A percentile compares a stretch with the other conserved stretches of the same genome.
Evolutionary conservation across 2,888 invertebrate species (phyloP).

Genomic region (Scrobipalpa atriplicella): DNA sequence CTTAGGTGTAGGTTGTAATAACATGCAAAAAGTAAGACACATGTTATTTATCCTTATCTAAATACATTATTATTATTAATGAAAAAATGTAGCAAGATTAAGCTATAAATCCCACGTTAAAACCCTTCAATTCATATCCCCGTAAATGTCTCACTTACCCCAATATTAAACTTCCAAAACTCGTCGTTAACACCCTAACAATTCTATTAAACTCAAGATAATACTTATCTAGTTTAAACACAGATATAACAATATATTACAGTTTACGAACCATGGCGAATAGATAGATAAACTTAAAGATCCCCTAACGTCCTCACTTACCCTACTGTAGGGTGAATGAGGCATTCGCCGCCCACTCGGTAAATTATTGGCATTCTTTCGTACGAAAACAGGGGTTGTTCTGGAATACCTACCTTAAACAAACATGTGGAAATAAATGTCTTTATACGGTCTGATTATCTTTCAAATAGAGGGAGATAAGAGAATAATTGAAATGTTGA

Average conservation of each 20-base stretch:
- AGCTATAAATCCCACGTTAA: too few relatives aligned
- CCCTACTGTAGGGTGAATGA: slow-evolving; percentile 7
- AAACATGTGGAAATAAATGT: slow-evolving; percentile 3
- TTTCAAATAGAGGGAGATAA: background rate
- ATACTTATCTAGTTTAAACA: slow-evolving; percentile 24
- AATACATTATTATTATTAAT: too few relatives aligned
- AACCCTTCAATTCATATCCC: background rate
- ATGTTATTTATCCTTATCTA: too few relatives aligned
- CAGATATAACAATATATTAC: slow-evolving; percentile 51
- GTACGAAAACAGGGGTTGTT: slow-evolving; percentile 9
- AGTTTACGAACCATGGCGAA: slow-evolving; percentile 63
- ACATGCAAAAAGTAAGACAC: too few relatives aligned
- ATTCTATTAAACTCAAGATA: slow-evolving; percentile 8
- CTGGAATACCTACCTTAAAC: slow-evolving; percentile 4
- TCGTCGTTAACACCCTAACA: slow-evolving; percentile 1
- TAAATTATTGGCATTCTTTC: slow-evolving; percentile 23
- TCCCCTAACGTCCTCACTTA: background rate
- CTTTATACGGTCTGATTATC: slow-evolving; percentile 9
- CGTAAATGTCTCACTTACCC: background rate
- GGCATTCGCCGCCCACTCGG: slow-evolving; percentile 9
- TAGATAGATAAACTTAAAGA: slow-evolving; percentile 58
- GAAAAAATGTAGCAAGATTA: too few relatives aligned
- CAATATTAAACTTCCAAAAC: background rate
- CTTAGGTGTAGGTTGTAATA: too few relatives aligned
- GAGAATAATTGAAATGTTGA: slow-evolving; percentile 1